A percentile compares a stretch with the other conserved stretches of the same genome.
Evolutionary conservation across 1,140 invertebrate species (phyloP).

Genomic region (Solenopsis fugax): DNA sequence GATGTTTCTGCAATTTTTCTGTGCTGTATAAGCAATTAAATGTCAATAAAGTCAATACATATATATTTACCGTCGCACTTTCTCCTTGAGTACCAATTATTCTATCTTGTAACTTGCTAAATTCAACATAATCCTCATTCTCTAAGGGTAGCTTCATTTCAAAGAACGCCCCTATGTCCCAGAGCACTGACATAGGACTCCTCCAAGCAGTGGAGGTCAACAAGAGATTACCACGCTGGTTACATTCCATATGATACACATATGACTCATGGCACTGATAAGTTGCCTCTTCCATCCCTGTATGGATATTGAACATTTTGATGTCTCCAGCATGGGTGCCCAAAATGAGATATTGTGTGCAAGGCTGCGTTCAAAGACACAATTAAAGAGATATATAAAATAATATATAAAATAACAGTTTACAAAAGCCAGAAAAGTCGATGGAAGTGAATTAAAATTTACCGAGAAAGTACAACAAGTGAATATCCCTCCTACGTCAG

Average conservation of each 20-base stretch:
- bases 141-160: constrained; percentile 91
- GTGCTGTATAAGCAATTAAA: background rate
- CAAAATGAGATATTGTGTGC: constrained; percentile 93
- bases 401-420: constrained; percentile 33
- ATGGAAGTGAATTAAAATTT: constrained; percentile 74
- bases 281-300: constrained; percentile 92
- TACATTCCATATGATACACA: constrained; percentile 92
- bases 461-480: constrained; percentile 94
- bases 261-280: constrained; percentile 94
- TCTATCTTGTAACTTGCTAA: constrained; percentile 96
- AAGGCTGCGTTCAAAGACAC: constrained; percentile 87
- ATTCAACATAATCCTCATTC: constrained; percentile 96
- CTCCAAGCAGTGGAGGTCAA: constrained; percentile 95
- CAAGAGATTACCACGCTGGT: constrained; percentile 91
- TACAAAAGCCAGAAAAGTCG: background rate
- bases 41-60: constrained; percentile 17
- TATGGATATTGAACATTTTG: constrained; percentile 94
- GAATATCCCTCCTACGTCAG: constrained; percentile 93
- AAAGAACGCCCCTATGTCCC: constrained; percentile 92
- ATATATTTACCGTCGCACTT: constrained; percentile 88
- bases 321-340: constrained; percentile 96
- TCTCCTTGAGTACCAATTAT: constrained; percentile 94
- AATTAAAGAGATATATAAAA: constrained; percentile 21
- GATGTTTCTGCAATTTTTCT: no score
- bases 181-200: constrained; percentile 93